A percentile compares a stretch with the other conserved stretches of the same genome.
Evolutionary conservation across 2,888 invertebrate species (phyloP).

Genomic region (Diadromus collaris): DNA sequence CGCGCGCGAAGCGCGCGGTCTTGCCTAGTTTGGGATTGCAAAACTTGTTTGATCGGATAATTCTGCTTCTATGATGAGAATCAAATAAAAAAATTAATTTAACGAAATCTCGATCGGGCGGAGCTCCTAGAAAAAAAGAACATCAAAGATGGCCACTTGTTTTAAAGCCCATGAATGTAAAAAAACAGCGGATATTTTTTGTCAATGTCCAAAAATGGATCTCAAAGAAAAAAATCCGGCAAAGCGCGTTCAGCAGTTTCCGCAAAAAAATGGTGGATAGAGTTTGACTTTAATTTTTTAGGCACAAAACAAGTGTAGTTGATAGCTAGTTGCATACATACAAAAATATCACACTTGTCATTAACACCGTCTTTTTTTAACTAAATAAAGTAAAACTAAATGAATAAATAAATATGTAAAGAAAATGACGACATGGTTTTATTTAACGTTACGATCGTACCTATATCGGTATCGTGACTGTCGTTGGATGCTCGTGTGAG

Average conservation of each 20-base stretch:
- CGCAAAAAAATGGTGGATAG: background rate
- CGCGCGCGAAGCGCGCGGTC: too few species aligned
- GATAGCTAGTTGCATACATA: background rate
- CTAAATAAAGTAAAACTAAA: too few species aligned
- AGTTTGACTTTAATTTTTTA: too few species aligned
- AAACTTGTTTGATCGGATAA: too few species aligned
- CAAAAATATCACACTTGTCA: background rate
- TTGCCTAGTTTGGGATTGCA: too few species aligned
- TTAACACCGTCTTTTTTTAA: background rate
- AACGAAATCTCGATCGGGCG: background rate
- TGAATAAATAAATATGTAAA: too few species aligned
- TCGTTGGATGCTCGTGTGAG: conserved; percentile 2
- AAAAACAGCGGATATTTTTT: background rate
- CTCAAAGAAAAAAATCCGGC: too few species aligned
- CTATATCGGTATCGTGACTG: background rate
- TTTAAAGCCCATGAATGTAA: too few species aligned
- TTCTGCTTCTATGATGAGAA: background rate
- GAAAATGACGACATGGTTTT: background rate
- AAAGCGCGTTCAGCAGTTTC: background rate
- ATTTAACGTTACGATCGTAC: conserved; percentile 17
- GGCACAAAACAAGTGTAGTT: background rate
- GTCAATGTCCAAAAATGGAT: too few species aligned
- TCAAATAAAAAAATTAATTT: background rate
- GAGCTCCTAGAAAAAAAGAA: too few species aligned
- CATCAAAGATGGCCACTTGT: too few species aligned